Base-by-base conservation (phyloP, 2,797 vertebrate species). In the Phaenicophaeus curvirostris region DNA sequence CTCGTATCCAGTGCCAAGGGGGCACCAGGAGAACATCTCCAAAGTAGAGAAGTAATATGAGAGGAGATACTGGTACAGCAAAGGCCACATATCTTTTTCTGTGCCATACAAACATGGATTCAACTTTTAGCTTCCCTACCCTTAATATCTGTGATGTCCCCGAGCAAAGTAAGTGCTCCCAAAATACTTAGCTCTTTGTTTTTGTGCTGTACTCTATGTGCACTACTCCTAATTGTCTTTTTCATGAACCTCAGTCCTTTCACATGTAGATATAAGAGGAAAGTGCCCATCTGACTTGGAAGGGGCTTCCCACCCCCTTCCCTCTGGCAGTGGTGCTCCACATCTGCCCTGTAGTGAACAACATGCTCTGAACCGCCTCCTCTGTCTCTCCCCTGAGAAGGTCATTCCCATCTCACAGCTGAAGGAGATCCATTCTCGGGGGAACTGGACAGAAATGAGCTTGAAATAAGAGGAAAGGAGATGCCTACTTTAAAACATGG, bases 11-110 rank as follows among this genome's bases (percentile, higher is more conserved):
- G 39, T 39, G 39, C 39, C 39, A 39, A 9, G 39, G 9, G n/a
- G 44, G 21, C 30, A 54, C 58, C 20, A 42, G n/a, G 11, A 54
- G 6, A 79, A 9, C 20, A n/a, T 44, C 14, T 23, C 42, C 28
- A 30, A 75, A 82, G 48, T 10, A 54, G 23, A 58, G 35, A 58
- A 12, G 31, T 39, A 37, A 41, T 42, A 24, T 59, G 21, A 86
- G 8, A 78, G 15, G 30, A 35, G 12, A 42, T 41, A 51, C 2
- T 41, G 48, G 27, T 69, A 31, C 4, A 0, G 0, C 50, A 57
- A 78, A 44, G 57, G 58, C 12, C 28, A 50, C 44, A 48, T 10
- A 16, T 54, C 19, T 59, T 87, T 75, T 72, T 58, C 63, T 75
- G 67, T 71, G 24, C 46, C 15, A 9, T 51, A 8, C 24, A 37